Evolutionary conservation across 2,113 vertebrate genomes (phyloP), one percentile per base, ranked within the genome.

Genomic region (Dermatemys mawii): DNA sequence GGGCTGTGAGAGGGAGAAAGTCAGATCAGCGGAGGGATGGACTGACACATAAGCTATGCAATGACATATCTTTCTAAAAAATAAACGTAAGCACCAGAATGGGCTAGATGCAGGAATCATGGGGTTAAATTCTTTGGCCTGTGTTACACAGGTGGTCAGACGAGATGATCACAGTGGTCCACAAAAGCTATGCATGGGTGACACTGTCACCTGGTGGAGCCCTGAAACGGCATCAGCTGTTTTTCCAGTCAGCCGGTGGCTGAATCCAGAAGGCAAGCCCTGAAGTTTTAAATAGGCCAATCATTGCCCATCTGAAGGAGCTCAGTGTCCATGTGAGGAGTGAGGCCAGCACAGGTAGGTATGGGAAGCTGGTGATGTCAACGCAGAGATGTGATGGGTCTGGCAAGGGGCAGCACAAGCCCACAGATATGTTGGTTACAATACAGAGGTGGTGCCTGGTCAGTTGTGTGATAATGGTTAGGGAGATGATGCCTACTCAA

Each of bases 71-170:
- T n/a, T 55, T 38, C 78, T 0, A 0, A 27, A 82, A 53, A 26
- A 27, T 32, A 79, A 27, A 35, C 48, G 80, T 21, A 51, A 4
- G 16, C 9, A n/a, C 10, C 51, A 75, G 38, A 60, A 0, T 1
- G 60, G 16, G n/a, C 35, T 54, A 48, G 70, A 26, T 49, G 60
- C 48, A 88, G 82, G 85, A 86, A 55, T 55, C 73, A 90, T 14
- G 8, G 35, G 35, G 35, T 38, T 67, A 19, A 10, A 21, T 38
- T 38, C 8, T 19, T 6, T 75, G 38, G 73, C 73, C 38, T 44
- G 41, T 27, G 41, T 75, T 44, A 46, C 41, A 41, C 22, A 27
- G 73, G 73, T 46, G 73, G 73, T 46, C 73, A 76, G 41, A 44
- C 3, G 5, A 44, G 38, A 24, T 44, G 32, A 44, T 44, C 24